These are phyloP conservation scores for Drosophila grimshawi DNA, from an alignment of 1,140 invertebrate species.

Conservation along the genomic window DNA sequence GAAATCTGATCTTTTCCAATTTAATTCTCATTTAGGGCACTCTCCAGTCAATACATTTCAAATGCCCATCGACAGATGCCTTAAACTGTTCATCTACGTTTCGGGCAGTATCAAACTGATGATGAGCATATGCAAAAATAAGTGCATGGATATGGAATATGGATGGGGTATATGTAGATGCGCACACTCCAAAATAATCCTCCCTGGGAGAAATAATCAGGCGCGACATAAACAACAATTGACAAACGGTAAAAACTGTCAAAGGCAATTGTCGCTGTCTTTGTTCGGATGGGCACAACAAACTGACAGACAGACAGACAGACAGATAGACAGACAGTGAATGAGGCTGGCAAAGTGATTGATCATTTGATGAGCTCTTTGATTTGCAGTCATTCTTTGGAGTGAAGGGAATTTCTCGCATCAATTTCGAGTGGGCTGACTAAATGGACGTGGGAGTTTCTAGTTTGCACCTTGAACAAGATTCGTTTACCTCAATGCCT, in stretches of 20 bases:
- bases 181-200: constrained; percentile 28
- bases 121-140: constrained; percentile 50
- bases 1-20: background rate
- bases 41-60: constrained; percentile 23
- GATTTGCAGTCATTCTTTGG: constrained; percentile 27
- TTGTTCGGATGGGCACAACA: constrained; percentile 60
- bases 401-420: constrained; percentile 23
- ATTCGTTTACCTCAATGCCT: constrained; percentile 6
- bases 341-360: constrained; percentile 48
- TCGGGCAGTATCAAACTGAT: constrained; percentile 22
- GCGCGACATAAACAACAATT: constrained; percentile 65
- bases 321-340: constrained; percentile 18
- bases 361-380: constrained; percentile 56
- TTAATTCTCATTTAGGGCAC: constrained; percentile 5
- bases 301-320: constrained; percentile 44
- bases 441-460: constrained; percentile 79
- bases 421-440: constrained; percentile 61
- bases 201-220: constrained; percentile 41
- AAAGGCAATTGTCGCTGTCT: constrained; percentile 72
- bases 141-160: constrained; percentile 2
- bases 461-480: constrained; percentile 64
- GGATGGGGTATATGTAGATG: constrained; percentile 9
- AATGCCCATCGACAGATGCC: constrained; percentile 66
- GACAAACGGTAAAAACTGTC: constrained; percentile 72
- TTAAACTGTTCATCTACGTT: background rate